phyloP scores from a whole-genome alignment of 2,888 invertebrate genomes.

The Drosophila algonquin region DNA sequence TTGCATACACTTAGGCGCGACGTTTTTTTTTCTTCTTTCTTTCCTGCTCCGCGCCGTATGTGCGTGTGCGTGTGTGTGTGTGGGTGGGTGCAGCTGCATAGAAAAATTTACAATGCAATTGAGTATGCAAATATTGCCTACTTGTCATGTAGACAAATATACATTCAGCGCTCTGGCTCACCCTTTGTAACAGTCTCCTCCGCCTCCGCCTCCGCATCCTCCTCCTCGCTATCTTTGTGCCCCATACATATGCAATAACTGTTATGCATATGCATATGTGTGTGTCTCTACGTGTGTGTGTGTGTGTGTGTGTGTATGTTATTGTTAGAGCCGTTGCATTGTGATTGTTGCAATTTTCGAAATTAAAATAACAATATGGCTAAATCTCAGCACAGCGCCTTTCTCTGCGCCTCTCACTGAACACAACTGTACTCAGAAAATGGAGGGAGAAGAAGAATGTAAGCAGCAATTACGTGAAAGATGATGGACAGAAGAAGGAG shows the following conservation, averaged over 20 bases:
- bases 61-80: slow-evolving; percentile 24
- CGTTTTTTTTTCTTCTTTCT: slow-evolving; percentile 44
- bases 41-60: slow-evolving; percentile 12
- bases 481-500: too few species aligned
- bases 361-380: slow-evolving; percentile 75
- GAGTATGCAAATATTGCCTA: slow-evolving; percentile 83
- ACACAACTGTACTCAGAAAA: slow-evolving; percentile 59
- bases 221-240: slow-evolving; percentile 3
- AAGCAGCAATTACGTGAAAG: too few species aligned
- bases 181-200: not conserved
- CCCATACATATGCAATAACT: slow-evolving; percentile 37
- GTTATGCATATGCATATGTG: slow-evolving; percentile 7
- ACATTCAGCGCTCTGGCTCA: slow-evolving; percentile 29
- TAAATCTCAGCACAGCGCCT: slow-evolving; percentile 10
- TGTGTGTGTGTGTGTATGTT: slow-evolving; percentile 50
- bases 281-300: slow-evolving; percentile 18
- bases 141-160: slow-evolving; percentile 78
- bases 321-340: slow-evolving; percentile 63
- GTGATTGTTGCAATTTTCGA: slow-evolving; percentile 75
- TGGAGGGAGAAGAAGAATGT: not conserved
- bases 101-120: slow-evolving; percentile 83
- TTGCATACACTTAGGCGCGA: slow-evolving; percentile 78
- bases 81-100: slow-evolving; percentile 55
- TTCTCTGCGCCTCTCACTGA: not conserved
- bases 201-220: not conserved